Percentiles rank a stretch among this genome's conserved stretches.
phyloP scores from a whole-genome alignment of 2,888 invertebrate genomes.

The Yponomeuta evonymella region DNA sequence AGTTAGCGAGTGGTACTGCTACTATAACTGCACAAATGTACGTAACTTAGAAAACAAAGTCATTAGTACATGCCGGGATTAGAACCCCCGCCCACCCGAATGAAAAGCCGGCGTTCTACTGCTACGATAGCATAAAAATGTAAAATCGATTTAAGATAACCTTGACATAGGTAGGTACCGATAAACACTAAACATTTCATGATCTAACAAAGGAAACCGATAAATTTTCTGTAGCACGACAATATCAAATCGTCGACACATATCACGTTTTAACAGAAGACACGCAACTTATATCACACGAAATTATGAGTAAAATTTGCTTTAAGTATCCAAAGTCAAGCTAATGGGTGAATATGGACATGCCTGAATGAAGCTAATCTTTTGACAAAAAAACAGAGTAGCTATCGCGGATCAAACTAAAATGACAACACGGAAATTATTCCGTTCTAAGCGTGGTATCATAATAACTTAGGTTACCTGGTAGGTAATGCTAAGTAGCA shows the following conservation, averaged over 20 bases:
- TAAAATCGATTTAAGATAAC: background rate
- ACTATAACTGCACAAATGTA: too few species aligned
- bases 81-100: too few species aligned
- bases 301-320: slow-evolving; percentile 3
- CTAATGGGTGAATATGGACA: background rate
- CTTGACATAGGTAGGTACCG: background rate
- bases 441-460: too few species aligned
- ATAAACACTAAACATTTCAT: background rate
- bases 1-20: too few species aligned
- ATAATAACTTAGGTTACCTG: too few species aligned
- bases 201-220: background rate
- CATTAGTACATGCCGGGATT: too few species aligned
- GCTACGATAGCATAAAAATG: background rate
- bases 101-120: too few species aligned
- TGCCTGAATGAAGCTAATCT: background rate
- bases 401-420: background rate
- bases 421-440: too few species aligned
- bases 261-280: background rate
- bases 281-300: background rate
- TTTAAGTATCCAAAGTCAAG: background rate
- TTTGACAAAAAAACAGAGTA: background rate
- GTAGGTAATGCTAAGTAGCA: too few species aligned
- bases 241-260: background rate
- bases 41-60: too few species aligned
- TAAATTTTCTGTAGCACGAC: background rate